phyloP scores from a whole-genome alignment of 2,113 vertebrate genomes.

The Oreochromis aureus region DNA sequence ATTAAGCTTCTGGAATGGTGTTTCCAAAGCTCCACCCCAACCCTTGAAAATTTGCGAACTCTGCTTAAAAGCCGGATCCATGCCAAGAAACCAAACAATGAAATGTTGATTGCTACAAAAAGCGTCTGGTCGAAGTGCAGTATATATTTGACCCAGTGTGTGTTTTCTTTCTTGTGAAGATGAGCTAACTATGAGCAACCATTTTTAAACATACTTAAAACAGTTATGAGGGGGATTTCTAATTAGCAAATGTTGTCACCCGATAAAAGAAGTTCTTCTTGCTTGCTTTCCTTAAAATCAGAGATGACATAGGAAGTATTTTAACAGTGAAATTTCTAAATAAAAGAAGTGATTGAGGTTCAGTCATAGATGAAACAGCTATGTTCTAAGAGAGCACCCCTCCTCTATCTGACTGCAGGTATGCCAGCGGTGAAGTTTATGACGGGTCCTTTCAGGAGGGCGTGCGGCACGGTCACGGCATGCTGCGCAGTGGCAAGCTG shows the following conservation, averaged over 20 bases:
- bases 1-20: not conserved
- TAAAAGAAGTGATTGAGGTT: not conserved
- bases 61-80: not conserved
- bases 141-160: not conserved
- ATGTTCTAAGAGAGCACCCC: not conserved
- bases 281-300: not conserved
- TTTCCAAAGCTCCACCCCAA: not conserved
- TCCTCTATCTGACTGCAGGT: constrained; percentile 64
- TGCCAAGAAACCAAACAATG: not conserved
- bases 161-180: not conserved
- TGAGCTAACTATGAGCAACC: not conserved
- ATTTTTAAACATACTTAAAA: not conserved
- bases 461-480: constrained; percentile 91
- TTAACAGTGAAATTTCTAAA: not conserved
- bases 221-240: not conserved
- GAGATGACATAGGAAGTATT: not conserved
- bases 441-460: constrained; percentile 94
- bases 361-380: not conserved
- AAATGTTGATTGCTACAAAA: not conserved
- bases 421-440: constrained; percentile 89
- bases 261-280: not conserved
- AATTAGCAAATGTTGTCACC: not conserved
- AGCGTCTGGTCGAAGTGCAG: not conserved
- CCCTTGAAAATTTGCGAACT: fast-evolving
- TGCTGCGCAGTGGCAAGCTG: constrained; percentile 89